Evolutionary conservation across 2,888 invertebrate species (phyloP).

Genomic region (Bruchidius siliquastri): DNA sequence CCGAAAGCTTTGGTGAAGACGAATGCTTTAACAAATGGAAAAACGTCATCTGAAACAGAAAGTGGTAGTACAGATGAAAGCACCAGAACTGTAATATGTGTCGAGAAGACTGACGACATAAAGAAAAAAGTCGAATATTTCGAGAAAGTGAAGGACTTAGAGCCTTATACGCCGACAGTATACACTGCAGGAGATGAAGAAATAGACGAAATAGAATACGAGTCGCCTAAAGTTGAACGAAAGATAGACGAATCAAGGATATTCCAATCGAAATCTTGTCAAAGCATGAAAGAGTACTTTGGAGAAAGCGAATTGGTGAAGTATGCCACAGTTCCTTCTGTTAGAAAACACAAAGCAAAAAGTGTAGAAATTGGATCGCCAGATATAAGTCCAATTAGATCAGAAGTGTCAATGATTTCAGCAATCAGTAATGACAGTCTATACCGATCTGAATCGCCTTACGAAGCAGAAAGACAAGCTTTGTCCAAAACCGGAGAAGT

Average conservation of each 20-base stretch:
- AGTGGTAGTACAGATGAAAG: slow-evolving; percentile 65
- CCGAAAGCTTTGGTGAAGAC: slow-evolving; percentile 39
- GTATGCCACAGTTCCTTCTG: slow-evolving; percentile 55
- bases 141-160: slow-evolving; percentile 61
- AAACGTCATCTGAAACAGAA: slow-evolving; percentile 60
- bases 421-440: slow-evolving; percentile 57
- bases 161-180: slow-evolving; percentile 45
- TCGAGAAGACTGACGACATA: slow-evolving; percentile 58
- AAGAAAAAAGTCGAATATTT: slow-evolving; percentile 76
- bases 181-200: slow-evolving; percentile 51
- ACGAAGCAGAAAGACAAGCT: slow-evolving; percentile 66
- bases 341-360: slow-evolving; percentile 46
- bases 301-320: slow-evolving; percentile 65
- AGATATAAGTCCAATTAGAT: slow-evolving; percentile 45
- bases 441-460: slow-evolving; percentile 69
- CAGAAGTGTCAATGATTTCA: slow-evolving; percentile 48
- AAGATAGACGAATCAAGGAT: slow-evolving; percentile 13
- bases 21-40: slow-evolving; percentile 34
- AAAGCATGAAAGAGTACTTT: slow-evolving; percentile 76
- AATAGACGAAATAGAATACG: slow-evolving; percentile 28
- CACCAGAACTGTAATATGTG: slow-evolving; percentile 66
- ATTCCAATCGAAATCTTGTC: slow-evolving; percentile 58
- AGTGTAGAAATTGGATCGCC: slow-evolving; percentile 39
- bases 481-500: slow-evolving; percentile 75
- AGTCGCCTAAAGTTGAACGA: slow-evolving; percentile 11